Percentiles rank a stretch among this genome's conserved stretches.
Conservation (phyloP, 1,140 invertebrate genomes). For the Mercenaria mercenaria region DNA sequence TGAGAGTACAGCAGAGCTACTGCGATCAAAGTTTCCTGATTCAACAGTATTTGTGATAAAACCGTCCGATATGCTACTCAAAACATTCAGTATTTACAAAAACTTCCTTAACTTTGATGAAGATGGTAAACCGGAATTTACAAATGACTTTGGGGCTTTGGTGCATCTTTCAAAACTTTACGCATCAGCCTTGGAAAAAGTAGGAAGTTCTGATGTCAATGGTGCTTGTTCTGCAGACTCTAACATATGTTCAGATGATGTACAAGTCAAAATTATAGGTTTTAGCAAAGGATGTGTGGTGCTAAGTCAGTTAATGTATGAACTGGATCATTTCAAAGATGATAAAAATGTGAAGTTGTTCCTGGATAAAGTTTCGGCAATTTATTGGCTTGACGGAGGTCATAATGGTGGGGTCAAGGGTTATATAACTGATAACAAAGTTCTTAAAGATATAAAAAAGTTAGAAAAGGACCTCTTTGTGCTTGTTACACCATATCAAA, state of each 20-base stretch:
- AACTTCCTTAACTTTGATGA: slow-evolving; percentile 93
- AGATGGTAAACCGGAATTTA: slow-evolving; percentile 89
- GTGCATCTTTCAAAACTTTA: slow-evolving; percentile 87
- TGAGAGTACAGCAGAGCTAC: slow-evolving; percentile 90
- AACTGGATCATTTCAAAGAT: slow-evolving; percentile 88
- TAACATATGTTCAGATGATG: background rate
- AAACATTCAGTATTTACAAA: slow-evolving; percentile 94
- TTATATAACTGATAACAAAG: slow-evolving; percentile 92
- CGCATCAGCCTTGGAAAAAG: background rate
- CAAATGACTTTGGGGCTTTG: slow-evolving; percentile 85
- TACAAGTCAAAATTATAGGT: slow-evolving; percentile 87
- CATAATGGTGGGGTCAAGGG: slow-evolving; percentile 92
- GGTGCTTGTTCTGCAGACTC: background rate
- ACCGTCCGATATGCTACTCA: slow-evolving; percentile 92
- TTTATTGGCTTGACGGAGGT: slow-evolving; percentile 96
- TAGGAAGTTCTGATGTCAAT: slow-evolving; percentile 1
- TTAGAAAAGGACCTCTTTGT: slow-evolving; percentile 87
- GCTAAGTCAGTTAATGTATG: slow-evolving; percentile 95
- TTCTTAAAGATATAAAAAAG: slow-evolving; percentile 90
- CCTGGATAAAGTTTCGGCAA: slow-evolving; percentile 86
- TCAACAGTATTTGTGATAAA: slow-evolving; percentile 92
- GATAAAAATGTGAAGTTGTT: slow-evolving; percentile 71
- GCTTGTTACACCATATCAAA: slow-evolving; percentile 95
- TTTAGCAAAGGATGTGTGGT: slow-evolving; percentile 98
- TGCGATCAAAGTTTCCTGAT: slow-evolving; percentile 90